Conservation (phyloP, 2,113 vertebrate genomes). For the Apteryx owenii region DNA sequence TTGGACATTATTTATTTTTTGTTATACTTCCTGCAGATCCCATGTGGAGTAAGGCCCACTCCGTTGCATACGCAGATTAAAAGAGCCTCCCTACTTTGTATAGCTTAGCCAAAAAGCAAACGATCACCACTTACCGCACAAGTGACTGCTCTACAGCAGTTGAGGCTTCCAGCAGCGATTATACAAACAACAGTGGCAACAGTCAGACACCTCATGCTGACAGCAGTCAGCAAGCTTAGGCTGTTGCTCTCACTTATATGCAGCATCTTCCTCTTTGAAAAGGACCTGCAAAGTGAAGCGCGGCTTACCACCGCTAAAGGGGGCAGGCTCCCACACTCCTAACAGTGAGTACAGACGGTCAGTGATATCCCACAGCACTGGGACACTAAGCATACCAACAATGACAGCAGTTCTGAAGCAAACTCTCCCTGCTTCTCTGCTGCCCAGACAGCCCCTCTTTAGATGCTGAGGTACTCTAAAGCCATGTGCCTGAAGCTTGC, state of each 20-base stretch:
- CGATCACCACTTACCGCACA: accelerated
- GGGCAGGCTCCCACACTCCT: neutral
- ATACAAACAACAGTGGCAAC: neutral
- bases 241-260: neutral
- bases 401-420: neutral
- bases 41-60: neutral
- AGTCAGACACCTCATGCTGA: neutral
- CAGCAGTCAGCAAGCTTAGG: neutral
- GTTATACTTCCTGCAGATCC: neutral
- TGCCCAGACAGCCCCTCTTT: neutral
- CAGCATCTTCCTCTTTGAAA: neutral
- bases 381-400: neutral
- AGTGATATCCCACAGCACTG: accelerated
- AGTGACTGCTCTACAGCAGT: neutral
- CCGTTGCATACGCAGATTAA: neutral
- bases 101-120: neutral
- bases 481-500: neutral
- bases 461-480: neutral
- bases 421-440: neutral
- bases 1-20: neutral
- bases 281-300: neutral
- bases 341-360: neutral
- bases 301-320: neutral
- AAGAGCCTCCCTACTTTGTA: neutral
- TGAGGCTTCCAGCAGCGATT: neutral